A percentile compares a stretch with the other conserved stretches of the same genome.
phyloP scores from a whole-genome alignment of 2,113 vertebrate genomes.

The Nanger granti region DNA sequence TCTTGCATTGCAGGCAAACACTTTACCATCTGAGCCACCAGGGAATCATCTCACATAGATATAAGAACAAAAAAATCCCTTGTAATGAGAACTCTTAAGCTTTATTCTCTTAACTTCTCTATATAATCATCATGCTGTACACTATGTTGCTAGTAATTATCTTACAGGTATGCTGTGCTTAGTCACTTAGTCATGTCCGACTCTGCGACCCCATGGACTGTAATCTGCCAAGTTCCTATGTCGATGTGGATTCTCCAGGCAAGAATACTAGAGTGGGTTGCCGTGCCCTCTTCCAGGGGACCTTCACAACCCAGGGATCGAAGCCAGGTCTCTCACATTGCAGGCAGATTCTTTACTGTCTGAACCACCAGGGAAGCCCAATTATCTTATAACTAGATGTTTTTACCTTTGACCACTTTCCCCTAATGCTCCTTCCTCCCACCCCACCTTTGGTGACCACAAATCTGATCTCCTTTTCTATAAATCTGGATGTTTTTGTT shows the following conservation, averaged over 20 bases:
- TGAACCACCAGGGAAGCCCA: no score
- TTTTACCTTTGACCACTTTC: neutral
- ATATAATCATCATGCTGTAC: neutral
- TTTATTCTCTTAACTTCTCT: neutral
- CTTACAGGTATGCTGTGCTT: neutral
- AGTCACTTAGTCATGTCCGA: neutral
- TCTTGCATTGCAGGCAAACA: no score
- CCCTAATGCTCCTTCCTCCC: no score
- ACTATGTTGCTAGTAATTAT: neutral
- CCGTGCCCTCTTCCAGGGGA: neutral
- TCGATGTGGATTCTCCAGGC: neutral
- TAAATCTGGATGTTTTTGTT: neutral
- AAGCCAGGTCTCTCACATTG: neutral
- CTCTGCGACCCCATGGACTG: neutral
- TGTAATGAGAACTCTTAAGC: neutral
- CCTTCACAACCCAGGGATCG: neutral
- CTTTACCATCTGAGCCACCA: no score
- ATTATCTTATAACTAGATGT: no score
- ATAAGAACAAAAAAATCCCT: neutral
- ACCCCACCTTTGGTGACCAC: neutral
- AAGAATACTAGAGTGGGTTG: neutral
- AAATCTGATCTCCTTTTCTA: neutral
- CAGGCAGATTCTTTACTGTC: no score
- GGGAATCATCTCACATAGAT: neutral
- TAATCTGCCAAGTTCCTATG: neutral